These are phyloP conservation scores for Symphodus melops DNA, from an alignment of 2,113 vertebrate species.

Conservation along the genomic window DNA sequence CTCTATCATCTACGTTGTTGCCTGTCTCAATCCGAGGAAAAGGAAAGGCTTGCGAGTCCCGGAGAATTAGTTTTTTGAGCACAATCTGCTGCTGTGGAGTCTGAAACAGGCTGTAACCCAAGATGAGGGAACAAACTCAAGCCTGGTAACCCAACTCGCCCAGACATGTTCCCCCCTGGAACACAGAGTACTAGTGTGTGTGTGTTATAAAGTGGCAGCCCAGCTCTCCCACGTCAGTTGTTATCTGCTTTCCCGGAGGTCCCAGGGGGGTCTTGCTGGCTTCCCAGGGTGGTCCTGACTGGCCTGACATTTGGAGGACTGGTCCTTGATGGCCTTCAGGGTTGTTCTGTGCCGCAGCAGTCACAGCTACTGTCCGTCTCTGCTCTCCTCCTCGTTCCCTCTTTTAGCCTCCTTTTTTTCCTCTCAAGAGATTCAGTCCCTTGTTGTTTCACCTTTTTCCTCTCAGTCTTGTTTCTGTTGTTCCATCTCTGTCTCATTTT, in stretches of 20 bases:
- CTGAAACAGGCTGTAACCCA: constrained; percentile 31
- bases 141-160: constrained; percentile 26
- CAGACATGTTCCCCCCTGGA: constrained; percentile 31
- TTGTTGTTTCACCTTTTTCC: constrained; percentile 57
- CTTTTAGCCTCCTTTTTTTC: constrained; percentile 31
- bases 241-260: constrained; percentile 63
- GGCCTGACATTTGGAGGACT: constrained; percentile 74
- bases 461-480: constrained; percentile 40
- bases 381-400: constrained; percentile 1
- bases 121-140: constrained; percentile 23
- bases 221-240: constrained; percentile 60
- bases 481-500: constrained; percentile 54
- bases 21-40: constrained; percentile 18
- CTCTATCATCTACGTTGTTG: constrained; percentile 40
- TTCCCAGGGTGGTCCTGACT: constrained; percentile 69
- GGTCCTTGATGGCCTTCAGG: constrained; percentile 64
- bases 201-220: constrained; percentile 34
- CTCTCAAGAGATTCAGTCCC: constrained; percentile 63
- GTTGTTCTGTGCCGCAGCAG: constrained; percentile 52
- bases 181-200: constrained; percentile 7
- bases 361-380: constrained; percentile 56
- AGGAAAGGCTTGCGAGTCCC: constrained; percentile 36
- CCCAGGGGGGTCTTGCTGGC: constrained; percentile 59
- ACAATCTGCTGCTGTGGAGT: constrained; percentile 8
- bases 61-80: constrained; percentile 17